phyloP scores from a whole-genome alignment of 2,113 vertebrate genomes.

The Gobio gobio region DNA sequence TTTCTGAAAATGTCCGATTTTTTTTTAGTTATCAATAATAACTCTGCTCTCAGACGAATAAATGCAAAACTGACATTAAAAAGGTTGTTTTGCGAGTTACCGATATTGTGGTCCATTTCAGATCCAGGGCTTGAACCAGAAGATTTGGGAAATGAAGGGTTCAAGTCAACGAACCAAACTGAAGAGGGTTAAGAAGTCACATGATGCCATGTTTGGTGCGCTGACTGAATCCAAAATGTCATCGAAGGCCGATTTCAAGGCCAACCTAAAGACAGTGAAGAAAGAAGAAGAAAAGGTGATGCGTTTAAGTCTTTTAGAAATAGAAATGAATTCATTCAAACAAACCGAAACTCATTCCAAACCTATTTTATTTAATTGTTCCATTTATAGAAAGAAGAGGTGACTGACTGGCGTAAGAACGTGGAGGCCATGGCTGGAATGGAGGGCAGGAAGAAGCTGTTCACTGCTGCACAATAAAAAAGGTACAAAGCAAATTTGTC shows the following conservation, averaged over 20 bases:
- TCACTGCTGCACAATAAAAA: slow-evolving; percentile 60
- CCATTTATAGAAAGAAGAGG: slow-evolving; percentile 64
- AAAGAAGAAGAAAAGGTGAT: slow-evolving; percentile 81
- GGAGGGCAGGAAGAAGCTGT: slow-evolving; percentile 74
- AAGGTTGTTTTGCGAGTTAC: background rate
- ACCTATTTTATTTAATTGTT: background rate
- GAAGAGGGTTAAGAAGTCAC: slow-evolving; percentile 78
- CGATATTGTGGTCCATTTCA: slow-evolving; percentile 48
- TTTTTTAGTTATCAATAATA: background rate
- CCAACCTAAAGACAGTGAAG: slow-evolving; percentile 81
- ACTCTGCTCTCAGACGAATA: background rate
- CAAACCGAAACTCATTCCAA: background rate
- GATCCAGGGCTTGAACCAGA: slow-evolving; percentile 72
- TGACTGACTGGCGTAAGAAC: slow-evolving; percentile 74
- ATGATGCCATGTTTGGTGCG: slow-evolving; percentile 75
- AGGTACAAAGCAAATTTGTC: background rate
- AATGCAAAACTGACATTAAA: background rate
- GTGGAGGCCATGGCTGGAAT: slow-evolving; percentile 74
- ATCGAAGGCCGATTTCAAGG: slow-evolving; percentile 77
- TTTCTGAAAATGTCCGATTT: background rate
- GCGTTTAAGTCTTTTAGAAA: background rate
- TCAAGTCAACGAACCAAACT: slow-evolving; percentile 73
- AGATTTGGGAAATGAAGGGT: slow-evolving; percentile 77
- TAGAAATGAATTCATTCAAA: background rate
- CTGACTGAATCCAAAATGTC: slow-evolving; percentile 70